These are phyloP conservation scores for Cygnus atratus DNA, from an alignment of 2,113 vertebrate species.

Conservation along the genomic window DNA sequence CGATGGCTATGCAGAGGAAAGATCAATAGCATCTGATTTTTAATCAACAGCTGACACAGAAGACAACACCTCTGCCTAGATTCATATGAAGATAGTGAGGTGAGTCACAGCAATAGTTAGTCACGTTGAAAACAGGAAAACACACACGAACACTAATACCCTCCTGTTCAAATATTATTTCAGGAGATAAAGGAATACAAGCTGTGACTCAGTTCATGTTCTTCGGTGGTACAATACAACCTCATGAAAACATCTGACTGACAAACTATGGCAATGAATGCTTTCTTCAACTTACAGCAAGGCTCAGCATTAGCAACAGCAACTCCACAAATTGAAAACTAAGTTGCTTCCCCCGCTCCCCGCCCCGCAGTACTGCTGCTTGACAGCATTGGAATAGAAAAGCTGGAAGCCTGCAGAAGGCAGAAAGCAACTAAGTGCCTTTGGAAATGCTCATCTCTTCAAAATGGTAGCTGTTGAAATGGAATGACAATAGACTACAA, in stretches of 20 bases:
- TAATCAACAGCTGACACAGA: background rate
- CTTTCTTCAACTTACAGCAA: background rate
- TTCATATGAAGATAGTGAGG: background rate
- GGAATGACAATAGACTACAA: background rate
- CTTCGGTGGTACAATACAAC: background rate
- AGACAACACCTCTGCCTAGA: background rate
- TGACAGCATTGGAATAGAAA: background rate
- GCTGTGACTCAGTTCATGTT: background rate
- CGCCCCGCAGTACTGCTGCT: background rate
- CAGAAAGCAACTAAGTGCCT: background rate
- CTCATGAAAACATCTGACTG: background rate
- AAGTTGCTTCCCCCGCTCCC: background rate
- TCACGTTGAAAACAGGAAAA: background rate
- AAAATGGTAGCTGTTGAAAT: background rate
- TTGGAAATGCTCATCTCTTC: background rate
- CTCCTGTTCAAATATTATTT: background rate
- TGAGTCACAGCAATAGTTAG: background rate
- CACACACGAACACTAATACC: background rate
- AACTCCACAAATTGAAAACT: background rate
- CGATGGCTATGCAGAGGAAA: background rate
- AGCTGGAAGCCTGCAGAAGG: background rate
- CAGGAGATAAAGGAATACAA: background rate
- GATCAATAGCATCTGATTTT: background rate
- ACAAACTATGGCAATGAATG: background rate
- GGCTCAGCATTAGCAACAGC: background rate